Base-by-base conservation (phyloP, 2,888 invertebrate species). In the Eupithecia exiguata region DNA sequence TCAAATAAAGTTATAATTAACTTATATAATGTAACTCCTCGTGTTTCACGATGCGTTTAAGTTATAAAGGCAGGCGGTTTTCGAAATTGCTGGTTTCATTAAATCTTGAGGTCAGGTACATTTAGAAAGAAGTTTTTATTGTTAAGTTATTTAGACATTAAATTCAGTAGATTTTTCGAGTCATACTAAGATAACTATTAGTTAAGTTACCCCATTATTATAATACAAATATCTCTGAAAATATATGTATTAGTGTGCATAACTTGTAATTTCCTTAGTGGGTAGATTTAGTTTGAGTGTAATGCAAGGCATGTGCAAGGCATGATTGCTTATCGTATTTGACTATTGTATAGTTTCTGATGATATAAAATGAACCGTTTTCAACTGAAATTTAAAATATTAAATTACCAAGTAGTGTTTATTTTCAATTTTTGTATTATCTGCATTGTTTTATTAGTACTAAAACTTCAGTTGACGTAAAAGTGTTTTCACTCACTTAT, bases 1-100 rank as follows among this genome's bases (percentile, higher is more conserved):
- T 35, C 62, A 62, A 61, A 61, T 25, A 61, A 62, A 62, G 30
- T 62, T 62, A 61, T 62, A 30, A 62, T 62, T 12, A 7, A 62
- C 35, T 35, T 14, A 61, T 30, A 61, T 14, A 61, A 61, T 61
- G 14, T 61, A 21, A 21, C 49, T 9, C 10, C 49, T 21, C 49
- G 49, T 10, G 49, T 53, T n/a, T 49, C n/a, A 49, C 49, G 1
- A 49, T 61, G 30, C 61, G 30, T 18, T 58, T 14, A 58, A 25
- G 25, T 58, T 25, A 58, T 25, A 14, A 25, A 14, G 21, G 10
- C 10, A 12, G 49, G 10, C n/a, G 21, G 21, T 21, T 53, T 53
- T 53, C 49, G 21, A 58, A 58, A 58, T 58, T 21, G 10, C 53
- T 53, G 53, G 25, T 58, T 21, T 53, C 49, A 21, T 9, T 21